These are phyloP conservation scores for Onychomys torridus DNA, from an alignment of 2,797 vertebrate genomes.

Conservation along the genomic window DNA sequence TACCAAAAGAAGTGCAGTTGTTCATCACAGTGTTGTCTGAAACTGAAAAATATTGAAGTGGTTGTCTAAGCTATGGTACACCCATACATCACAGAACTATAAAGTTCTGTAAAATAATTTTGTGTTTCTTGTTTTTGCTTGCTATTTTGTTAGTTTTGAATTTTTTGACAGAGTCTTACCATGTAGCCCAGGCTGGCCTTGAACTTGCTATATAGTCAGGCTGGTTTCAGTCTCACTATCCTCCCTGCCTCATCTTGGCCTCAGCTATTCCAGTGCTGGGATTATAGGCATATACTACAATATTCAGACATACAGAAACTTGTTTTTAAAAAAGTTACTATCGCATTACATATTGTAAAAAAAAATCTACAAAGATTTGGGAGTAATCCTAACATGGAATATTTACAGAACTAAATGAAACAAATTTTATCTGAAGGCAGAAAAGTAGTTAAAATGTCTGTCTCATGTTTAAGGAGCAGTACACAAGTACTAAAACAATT, in stretches of 20 bases:
- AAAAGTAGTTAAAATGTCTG: slow-evolving; percentile 12
- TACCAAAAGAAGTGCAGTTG: neutral
- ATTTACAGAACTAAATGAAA: neutral
- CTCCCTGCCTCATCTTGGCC: neutral
- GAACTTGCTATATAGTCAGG: neutral
- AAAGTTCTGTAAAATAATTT: neutral
- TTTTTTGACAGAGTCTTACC: neutral
- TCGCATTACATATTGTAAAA: neutral
- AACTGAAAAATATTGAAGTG: neutral
- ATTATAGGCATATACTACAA: neutral
- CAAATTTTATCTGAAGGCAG: neutral
- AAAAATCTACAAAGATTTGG: slow-evolving; percentile 23
- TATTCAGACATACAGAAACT: neutral
- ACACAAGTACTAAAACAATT: neutral
- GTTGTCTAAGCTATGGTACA: neutral
- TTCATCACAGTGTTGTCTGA: neutral
- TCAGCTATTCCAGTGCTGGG: neutral
- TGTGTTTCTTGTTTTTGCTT: neutral
- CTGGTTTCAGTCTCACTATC: neutral
- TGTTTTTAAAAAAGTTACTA: neutral
- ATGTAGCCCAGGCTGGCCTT: neutral
- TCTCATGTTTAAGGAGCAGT: neutral
- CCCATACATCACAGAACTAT: neutral
- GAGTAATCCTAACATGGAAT: neutral
- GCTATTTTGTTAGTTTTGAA: neutral